phyloP scores from a whole-genome alignment of 2,113 vertebrate species.

The Eublepharis macularius region DNA sequence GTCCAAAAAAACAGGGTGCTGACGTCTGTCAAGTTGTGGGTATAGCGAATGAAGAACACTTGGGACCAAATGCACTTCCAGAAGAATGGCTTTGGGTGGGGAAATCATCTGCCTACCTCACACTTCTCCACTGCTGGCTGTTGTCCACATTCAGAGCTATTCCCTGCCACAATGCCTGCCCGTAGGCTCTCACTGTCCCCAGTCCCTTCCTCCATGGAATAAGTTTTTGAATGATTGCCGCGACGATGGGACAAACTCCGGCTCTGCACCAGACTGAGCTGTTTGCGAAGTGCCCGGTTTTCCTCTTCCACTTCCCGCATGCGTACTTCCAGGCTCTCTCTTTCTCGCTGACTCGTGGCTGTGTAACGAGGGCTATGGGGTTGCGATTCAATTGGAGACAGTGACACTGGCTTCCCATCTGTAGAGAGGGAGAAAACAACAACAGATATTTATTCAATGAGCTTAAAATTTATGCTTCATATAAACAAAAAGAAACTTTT shows the following conservation, averaged over 20 bases:
- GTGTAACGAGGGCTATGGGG: conserved; percentile 80
- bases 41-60: not conserved
- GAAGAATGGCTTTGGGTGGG: not conserved
- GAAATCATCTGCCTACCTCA: conserved; percentile 80
- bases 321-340: conserved; percentile 88
- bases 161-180: conserved; percentile 80
- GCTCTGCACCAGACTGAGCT: conserved; percentile 86
- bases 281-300: conserved; percentile 87
- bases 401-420: conserved; percentile 91
- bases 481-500: rapidly evolving
- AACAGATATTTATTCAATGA: not conserved
- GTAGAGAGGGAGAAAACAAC: conserved; percentile 18
- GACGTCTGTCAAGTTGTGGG: not conserved
- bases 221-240: conserved; percentile 85
- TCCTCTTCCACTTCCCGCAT: conserved; percentile 94
- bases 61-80: not conserved
- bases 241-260: conserved; percentile 67
- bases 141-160: conserved; percentile 92
- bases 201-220: conserved; percentile 91
- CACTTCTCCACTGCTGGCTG: conserved; percentile 95
- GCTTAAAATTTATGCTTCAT: rapidly evolving
- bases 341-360: conserved; percentile 80
- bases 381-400: conserved; percentile 89
- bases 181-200: conserved; percentile 91
- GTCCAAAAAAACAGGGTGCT: too few species aligned